Base-by-base conservation (phyloP, 1,140 invertebrate genomes). In the Littorina saxatilis region DNA sequence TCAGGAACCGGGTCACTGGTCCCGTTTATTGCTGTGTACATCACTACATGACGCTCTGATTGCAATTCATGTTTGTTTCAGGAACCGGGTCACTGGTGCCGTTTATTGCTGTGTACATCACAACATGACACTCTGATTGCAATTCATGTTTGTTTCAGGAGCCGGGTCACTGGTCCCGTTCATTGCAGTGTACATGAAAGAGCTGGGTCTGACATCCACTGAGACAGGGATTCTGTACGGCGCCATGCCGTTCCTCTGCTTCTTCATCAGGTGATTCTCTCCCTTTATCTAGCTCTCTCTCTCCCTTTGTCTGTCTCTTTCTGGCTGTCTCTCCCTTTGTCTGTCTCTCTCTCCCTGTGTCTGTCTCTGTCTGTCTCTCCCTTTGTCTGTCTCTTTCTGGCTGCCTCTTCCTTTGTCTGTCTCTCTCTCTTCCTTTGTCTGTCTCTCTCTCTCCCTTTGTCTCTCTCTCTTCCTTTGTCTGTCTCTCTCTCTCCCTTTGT, bases 131-230 rank as follows among this genome's bases (percentile, higher is more conserved):
- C 47, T 15, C 23, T 11, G 23, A 15, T 20, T n/a, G n/a, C n/a
- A n/a, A n/a, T n/a, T 88, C 92, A 7, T 63, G 88, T 0, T 63
- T 88, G 11, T 78, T 81, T n/a, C 81, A 86, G 85, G 68, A 72
- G 73, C 81, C 11, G 83, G 83, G 32, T 72, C 40, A 27, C 76
- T 85, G 23, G 52, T 85, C 1, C 85, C 83, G 2, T 85, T 80
- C 61, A 66, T 86, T n/a, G 63, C 73, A 9, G 35, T 86, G 17
- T 83, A 86, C 66, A 79, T 86, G 82, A 81, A 79, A 70, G 73
- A 86, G 13, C 55, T 84, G 17, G 81, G 83, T 13, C 79, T 86
- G n/a, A 79, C 47, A 0, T 32, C 82, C 11, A 35, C 20, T 4
- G 85, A 86, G 70, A 78, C 81, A 1, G 85, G 80, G 4, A 74